phyloP scores from a whole-genome alignment of 1,140 invertebrate genomes.

The Euwallacea fornicatus region DNA sequence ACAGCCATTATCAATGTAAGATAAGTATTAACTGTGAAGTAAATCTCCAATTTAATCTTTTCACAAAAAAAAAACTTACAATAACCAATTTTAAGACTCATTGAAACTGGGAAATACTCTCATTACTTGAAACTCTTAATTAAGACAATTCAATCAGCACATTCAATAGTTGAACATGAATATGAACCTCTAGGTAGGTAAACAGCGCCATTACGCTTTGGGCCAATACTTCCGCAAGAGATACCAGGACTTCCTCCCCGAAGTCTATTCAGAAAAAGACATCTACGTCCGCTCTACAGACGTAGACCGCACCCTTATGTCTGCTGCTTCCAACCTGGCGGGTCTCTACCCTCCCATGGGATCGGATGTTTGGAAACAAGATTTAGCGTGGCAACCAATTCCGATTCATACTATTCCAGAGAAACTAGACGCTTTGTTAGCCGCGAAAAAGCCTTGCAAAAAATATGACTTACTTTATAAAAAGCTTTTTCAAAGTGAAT shows the following conservation, averaged over 20 bases:
- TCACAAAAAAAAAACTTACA: too few species aligned
- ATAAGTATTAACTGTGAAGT: too few species aligned
- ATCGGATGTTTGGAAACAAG: conserved; percentile 66
- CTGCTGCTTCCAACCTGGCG: conserved; percentile 80
- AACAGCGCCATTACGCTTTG: conserved; percentile 73
- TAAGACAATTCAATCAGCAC: too few species aligned
- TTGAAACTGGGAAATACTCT: too few species aligned
- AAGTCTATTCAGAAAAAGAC: conserved; percentile 55
- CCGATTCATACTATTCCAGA: conserved; percentile 79
- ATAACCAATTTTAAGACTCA: too few species aligned
- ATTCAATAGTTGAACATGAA: background rate
- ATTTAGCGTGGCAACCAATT: conserved; percentile 85
- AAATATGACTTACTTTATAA: conserved; percentile 62
- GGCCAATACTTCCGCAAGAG: conserved; percentile 77
- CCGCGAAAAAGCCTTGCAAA: conserved; percentile 65
- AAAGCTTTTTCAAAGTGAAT: conserved; percentile 59
- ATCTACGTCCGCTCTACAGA: conserved; percentile 70
- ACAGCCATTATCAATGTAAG: too few species aligned
- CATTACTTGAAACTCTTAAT: too few species aligned
- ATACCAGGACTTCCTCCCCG: conserved; percentile 64
- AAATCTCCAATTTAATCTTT: too few species aligned
- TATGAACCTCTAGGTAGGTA: conserved; percentile 65
- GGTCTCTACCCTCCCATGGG: conserved; percentile 72
- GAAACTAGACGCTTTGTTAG: conserved; percentile 63
- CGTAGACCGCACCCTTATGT: conserved; percentile 87